These are phyloP conservation scores for Corythornis vintsioides DNA, from an alignment of 2,113 vertebrate species.

Conservation along the genomic window DNA sequence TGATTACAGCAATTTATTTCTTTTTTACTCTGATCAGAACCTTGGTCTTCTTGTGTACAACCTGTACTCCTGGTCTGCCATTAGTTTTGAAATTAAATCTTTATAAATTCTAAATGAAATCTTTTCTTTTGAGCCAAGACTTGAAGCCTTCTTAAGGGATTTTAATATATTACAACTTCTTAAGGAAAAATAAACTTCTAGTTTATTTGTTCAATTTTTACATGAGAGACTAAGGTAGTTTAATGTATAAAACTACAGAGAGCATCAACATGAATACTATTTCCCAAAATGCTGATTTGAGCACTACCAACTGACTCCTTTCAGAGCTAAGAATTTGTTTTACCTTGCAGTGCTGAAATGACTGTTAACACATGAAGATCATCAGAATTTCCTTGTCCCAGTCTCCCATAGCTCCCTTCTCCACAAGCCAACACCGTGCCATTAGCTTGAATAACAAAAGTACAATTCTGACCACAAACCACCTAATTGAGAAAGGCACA, in stretches of 20 bases:
- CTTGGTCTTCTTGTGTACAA: background rate
- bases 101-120: background rate
- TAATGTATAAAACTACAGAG: background rate
- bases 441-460: conserved; percentile 86
- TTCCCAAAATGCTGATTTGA: background rate
- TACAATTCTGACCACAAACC: conserved; percentile 86
- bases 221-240: background rate
- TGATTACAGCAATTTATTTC: background rate
- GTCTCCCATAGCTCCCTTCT: conserved; percentile 84
- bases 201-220: background rate
- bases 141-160: background rate
- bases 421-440: conserved; percentile 85
- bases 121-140: background rate
- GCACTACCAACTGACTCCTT: background rate
- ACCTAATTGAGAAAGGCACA: conserved; percentile 68
- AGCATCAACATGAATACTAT: background rate
- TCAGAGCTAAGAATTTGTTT: background rate
- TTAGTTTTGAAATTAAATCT: background rate
- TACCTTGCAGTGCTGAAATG: conserved; percentile 85
- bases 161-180: background rate
- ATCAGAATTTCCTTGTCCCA: conserved; percentile 86
- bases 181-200: background rate
- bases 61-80: background rate
- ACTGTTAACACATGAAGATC: conserved; percentile 85
- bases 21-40: background rate